Percentiles rank a stretch among this genome's conserved stretches.
Conservation (phyloP, 2,797 vertebrate species). For the Novumbra hubbsi region DNA sequence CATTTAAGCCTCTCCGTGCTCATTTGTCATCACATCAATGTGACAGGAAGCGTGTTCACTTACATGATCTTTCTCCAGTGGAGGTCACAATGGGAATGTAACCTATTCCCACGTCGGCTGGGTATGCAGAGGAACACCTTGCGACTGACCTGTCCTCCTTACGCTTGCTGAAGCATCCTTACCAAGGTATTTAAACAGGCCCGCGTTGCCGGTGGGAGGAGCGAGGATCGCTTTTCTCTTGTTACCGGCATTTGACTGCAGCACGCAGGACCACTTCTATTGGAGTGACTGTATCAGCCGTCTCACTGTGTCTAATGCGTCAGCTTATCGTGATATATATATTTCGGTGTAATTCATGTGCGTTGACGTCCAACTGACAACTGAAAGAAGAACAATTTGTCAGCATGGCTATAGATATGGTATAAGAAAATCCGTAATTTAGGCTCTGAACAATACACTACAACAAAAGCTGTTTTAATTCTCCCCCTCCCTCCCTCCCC, state of each 20-base stretch:
- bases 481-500: no score
- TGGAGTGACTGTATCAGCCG: no score
- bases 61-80: not conserved
- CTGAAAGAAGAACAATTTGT: no score
- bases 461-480: not conserved
- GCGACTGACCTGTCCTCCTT: constrained; percentile 5
- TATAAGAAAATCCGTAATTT: no score
- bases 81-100: not conserved
- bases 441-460: no score
- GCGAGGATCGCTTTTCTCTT: constrained; percentile 15
- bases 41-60: constrained; percentile 9
- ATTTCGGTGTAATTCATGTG: no score
- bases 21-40: not conserved
- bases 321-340: no score
- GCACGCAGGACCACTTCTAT: not conserved
- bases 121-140: not conserved
- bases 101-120: not conserved
- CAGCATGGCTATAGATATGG: no score
- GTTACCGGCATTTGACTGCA: constrained; percentile 21
- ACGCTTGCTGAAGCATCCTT: constrained; percentile 29
- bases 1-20: not conserved
- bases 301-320: no score
- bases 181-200: constrained; percentile 48
- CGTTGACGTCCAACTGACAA: no score
- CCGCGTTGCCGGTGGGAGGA: constrained; percentile 52